Conservation (phyloP, 2,113 vertebrate species). For the Aptenodytes forsteri region DNA sequence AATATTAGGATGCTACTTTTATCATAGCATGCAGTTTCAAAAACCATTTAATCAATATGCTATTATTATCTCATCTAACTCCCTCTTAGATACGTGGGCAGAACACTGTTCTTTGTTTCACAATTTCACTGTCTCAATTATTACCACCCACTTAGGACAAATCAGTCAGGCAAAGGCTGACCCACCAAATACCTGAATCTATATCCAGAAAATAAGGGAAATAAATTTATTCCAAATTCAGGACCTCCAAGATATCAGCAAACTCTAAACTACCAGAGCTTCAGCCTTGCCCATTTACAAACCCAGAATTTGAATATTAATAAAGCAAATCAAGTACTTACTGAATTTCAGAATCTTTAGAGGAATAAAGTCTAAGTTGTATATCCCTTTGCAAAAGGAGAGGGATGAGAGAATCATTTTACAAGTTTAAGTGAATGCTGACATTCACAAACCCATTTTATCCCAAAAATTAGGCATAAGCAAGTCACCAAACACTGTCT, state of each 20-base stretch:
- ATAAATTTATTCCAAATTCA: not conserved
- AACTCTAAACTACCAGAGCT: not conserved
- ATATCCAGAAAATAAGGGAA: not conserved
- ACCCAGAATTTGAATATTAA: not conserved
- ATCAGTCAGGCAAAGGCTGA: not conserved
- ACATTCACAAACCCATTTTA: not conserved
- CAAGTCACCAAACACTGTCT: not conserved
- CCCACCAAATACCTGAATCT: not conserved
- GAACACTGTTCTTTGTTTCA: not conserved
- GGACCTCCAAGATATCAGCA: not conserved
- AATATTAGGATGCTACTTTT: not conserved
- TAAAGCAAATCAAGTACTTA: not conserved
- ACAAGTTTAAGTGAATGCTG: not conserved
- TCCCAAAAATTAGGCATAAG: not conserved
- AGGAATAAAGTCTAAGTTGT: not conserved
- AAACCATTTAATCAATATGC: not conserved
- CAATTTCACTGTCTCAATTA: not conserved
- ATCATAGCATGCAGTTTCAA: not conserved
- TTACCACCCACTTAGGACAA: not conserved
- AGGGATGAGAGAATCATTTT: not conserved
- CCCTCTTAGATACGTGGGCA: not conserved
- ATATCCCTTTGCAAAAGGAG: not conserved
- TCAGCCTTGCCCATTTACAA: not conserved
- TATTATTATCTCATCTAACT: not conserved
- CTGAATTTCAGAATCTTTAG: not conserved